Base-by-base conservation (phyloP, 1,140 invertebrate genomes). In the Drosophila nebulosa region DNA sequence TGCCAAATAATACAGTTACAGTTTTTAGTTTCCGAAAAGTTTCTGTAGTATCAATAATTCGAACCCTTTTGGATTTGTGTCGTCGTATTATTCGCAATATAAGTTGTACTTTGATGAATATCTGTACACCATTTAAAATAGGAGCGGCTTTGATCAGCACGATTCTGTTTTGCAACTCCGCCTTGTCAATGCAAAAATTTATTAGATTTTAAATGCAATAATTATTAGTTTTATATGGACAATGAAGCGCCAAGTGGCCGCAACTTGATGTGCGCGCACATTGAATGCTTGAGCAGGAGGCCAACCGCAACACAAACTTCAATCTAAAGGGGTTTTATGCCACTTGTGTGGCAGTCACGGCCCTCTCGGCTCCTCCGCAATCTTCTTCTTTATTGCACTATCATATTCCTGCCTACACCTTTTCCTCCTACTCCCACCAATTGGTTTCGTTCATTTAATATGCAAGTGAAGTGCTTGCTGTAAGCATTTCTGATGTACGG, bases 201-300 rank as follows among this genome's bases (percentile, higher is more conserved):
- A 89, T 89, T 89, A 89, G 80, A 89, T 89, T 89, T 89, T 90
- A 89, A 89, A 89, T 86, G 85, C 86, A 89, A 89, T 90, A 89
- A 89, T 89, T 89, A 89, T 89, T 86, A 76, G 68, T 89, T 86
- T 85, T 86, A 84, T 88, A 88, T 89, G 83, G 84, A 74, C 83
- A 88, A 78, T 88, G 83, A 86, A 88, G 83, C 83, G 81, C 84
- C 79, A 63, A 83, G 59, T 22, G 57, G 24, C 36, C 27, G 69
- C 63, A 58, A 80, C 74, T 56, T 36, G 39, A 46, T 46, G 39
- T 46, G 39, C 9, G 56, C 71, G 62, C 63, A 64, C 55, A 56
- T 64, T 73, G 85, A 85, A 89, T 89, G 71, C 46, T 42, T 68
- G 80, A 89, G 9, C 53, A 88, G 79, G 42, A 27, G 16, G 64